Conservation (phyloP, 1,140 invertebrate species). For the Matsumurasca onukii region DNA sequence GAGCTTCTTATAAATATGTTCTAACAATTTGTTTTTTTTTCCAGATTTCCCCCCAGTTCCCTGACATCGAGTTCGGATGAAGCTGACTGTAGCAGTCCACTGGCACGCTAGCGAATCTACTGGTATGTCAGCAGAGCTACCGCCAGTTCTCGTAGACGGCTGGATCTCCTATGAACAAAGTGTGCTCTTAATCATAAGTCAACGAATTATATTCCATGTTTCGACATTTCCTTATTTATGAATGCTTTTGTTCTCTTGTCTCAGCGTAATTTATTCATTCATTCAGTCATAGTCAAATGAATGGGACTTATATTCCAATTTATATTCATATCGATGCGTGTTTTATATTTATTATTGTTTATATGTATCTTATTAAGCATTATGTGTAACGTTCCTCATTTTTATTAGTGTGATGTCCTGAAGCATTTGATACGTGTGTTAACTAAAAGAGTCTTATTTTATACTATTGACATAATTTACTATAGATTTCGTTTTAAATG, state of each 20-base stretch:
- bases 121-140: no score
- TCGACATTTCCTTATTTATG: background rate
- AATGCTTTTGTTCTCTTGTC: constrained; percentile 2
- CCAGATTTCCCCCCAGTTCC: no score
- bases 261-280: background rate
- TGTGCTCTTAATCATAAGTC: background rate
- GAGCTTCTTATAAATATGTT: no score
- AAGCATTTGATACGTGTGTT: background rate
- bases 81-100: no score
- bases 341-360: constrained; percentile 25
- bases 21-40: no score
- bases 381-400: constrained; percentile 18
- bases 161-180: no score
- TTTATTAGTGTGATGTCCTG: background rate
- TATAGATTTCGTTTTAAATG: no score
- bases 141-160: no score
- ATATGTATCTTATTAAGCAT: background rate
- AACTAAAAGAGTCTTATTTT: background rate
- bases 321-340: constrained; percentile 12
- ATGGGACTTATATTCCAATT: constrained; percentile 24
- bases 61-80: no score
- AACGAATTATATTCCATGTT: background rate
- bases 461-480: no score
- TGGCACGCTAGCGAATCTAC: no score
- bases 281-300: constrained; percentile 14